A percentile compares a stretch with the other conserved stretches of the same genome.
These are phyloP conservation scores for Cephus cinctus DNA, from an alignment of 1,140 invertebrate species.

Conservation along the genomic window DNA sequence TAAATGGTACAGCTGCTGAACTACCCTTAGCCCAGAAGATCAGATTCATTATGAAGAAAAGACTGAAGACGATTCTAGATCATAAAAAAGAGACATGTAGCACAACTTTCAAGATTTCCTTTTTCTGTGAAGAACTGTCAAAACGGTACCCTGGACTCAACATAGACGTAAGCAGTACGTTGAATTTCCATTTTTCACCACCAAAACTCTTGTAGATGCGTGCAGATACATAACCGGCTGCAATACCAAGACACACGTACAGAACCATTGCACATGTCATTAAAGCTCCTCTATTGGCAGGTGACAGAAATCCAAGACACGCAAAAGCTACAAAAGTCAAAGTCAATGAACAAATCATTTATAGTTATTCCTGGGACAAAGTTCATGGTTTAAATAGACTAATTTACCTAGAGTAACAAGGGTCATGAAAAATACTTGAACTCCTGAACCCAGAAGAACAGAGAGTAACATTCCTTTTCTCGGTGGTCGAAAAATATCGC, in stretches of 20 bases:
- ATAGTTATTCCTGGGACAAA: background rate
- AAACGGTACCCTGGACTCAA: conserved; percentile 82
- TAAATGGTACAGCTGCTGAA: conserved; percentile 95
- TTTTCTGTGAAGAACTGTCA: no score
- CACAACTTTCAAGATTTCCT: background rate
- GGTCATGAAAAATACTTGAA: conserved; percentile 79
- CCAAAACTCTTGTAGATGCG: conserved; percentile 98
- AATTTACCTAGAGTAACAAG: conserved; percentile 64
- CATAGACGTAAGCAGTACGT: conserved; percentile 94
- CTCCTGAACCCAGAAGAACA: conserved; percentile 91
- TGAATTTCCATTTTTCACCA: conserved; percentile 97
- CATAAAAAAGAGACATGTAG: conserved; percentile 24
- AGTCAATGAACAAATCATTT: conserved; percentile 9
- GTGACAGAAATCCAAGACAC: conserved; percentile 95
- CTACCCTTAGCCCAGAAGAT: conserved; percentile 93
- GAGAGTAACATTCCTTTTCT: conserved; percentile 94
- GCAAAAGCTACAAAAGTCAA: conserved; percentile 77
- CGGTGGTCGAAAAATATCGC: conserved; percentile 94
- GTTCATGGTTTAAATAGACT: background rate
- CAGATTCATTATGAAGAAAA: conserved; percentile 97
- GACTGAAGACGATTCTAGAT: conserved; percentile 85
- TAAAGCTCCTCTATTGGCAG: conserved; percentile 95
- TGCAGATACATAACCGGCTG: conserved; percentile 94
- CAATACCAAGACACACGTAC: conserved; percentile 92
- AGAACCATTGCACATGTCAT: conserved; percentile 97